A percentile compares a stretch with the other conserved stretches of the same genome.
Conservation (phyloP, 2,797 vertebrate species). For the Crypturellus tataupa region DNA sequence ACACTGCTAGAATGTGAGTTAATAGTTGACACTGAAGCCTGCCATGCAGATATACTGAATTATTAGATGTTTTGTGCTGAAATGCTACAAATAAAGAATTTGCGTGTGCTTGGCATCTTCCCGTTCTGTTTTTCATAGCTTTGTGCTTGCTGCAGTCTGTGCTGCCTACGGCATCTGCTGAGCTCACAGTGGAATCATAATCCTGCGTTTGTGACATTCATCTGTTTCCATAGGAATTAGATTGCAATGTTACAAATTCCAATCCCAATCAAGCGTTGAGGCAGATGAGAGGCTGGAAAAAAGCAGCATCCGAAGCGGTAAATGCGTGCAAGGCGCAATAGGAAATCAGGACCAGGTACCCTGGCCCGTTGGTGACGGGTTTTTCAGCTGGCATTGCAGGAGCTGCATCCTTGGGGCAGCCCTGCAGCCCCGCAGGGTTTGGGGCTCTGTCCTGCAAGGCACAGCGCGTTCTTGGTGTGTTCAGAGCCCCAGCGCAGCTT, state of each 20-base stretch:
- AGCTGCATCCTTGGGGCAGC: not conserved
- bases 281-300: not conserved
- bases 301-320: not conserved
- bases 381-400: not conserved
- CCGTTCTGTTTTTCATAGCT: not conserved
- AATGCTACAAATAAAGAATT: rapidly evolving
- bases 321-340: not conserved
- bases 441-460: not conserved
- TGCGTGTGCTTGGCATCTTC: not conserved
- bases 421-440: not conserved
- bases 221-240: slow-evolving; percentile 30
- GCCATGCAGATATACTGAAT: not conserved
- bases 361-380: not conserved
- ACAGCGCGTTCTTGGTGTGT: not conserved
- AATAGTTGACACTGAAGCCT: rapidly evolving
- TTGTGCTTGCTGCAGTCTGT: not conserved
- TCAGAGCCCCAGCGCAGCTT: not conserved
- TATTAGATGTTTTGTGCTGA: not conserved
- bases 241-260: not conserved
- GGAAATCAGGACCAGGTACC: not conserved
- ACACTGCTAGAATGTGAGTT: not conserved
- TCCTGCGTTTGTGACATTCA: slow-evolving; percentile 40
- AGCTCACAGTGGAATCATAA: slow-evolving; percentile 34
- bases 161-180: not conserved
- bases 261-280: not conserved